Evolutionary conservation across 2,797 vertebrate species (phyloP), one percentile per base, ranked within the genome.

Genomic region (Nannoperca australis): DNA sequence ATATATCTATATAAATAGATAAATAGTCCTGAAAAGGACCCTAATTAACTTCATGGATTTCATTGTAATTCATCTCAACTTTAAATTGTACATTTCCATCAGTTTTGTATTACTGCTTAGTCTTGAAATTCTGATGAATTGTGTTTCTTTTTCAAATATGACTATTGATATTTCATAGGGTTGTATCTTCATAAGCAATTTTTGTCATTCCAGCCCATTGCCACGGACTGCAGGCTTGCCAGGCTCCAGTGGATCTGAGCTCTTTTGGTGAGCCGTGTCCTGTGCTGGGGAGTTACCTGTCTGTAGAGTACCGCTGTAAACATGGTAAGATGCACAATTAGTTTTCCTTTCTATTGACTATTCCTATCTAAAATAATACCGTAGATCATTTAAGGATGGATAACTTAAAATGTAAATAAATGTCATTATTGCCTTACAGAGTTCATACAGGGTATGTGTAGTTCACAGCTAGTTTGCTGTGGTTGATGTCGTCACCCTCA

Each of bases 191-290:
- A 34, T 34, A 8, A 34, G 34, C 34, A 6, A 34, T 34, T 34
- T 34, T 34, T 34, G 59, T 78, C 22, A 0, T 85, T 90, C 10
- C 87, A 99, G 98, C 91, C 27, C 94, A 96, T 47, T 98, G 97
- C 62, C 97, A 95, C 0, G 96, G 98, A 67, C 96, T 96, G 55
- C 97, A 98, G 86, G 95, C 93, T 2, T 99, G 97, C 84, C 98
- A 98, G 91, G 95, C 96, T 73, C 81, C 94, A 30, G 92, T 95
- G 3, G 95, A 98, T 47, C 69, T 88, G 34, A 88, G 89, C 69
- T 92, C 95, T 66, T 97, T 97, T 84, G 96, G 97, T 88, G 96
- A 98, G 49, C 95, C 96, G 1, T 99, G 97, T 79, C 96, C 96
- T 18, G 58, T 70, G 7, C 80, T 85, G n/a, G 96, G 97, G 84